Conservation (phyloP, 2,113 vertebrate genomes). For the Erpornis zantholeuca region DNA sequence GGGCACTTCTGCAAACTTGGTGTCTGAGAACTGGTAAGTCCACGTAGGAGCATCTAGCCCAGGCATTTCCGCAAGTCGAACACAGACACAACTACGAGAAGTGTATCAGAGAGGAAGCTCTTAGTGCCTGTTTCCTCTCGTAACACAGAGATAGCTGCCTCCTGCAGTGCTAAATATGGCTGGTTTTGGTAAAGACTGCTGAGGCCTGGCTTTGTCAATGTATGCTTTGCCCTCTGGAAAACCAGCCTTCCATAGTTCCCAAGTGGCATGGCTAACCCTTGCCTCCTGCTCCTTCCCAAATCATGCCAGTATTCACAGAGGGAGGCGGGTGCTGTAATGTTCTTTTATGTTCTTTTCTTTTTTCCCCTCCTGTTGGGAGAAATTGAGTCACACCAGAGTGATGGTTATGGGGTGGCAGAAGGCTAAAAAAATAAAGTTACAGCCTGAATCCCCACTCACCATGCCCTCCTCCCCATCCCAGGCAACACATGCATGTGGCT, state of each 20-base stretch:
- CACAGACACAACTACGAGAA: accelerated
- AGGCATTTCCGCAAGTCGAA: not conserved
- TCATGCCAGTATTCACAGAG: not conserved
- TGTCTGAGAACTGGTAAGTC: not conserved
- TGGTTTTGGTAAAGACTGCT: not conserved
- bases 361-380: not conserved
- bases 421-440: not conserved
- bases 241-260: not conserved
- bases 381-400: not conserved
- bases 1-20: not conserved
- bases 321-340: not conserved
- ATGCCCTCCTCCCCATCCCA: not conserved
- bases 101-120: not conserved
- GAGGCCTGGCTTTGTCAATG: not conserved
- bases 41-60: not conserved
- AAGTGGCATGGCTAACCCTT: not conserved
- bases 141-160: not conserved
- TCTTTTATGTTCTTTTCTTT: no score
- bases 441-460: not conserved
- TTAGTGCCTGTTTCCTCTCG: not conserved
- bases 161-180: not conserved
- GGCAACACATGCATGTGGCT: not conserved
- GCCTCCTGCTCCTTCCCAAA: not conserved
- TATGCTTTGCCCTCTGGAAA: not conserved
- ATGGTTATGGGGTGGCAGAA: not conserved